Evolutionary conservation across 2,888 invertebrate genomes (phyloP).

Genomic region (Latheticus oryzae): DNA sequence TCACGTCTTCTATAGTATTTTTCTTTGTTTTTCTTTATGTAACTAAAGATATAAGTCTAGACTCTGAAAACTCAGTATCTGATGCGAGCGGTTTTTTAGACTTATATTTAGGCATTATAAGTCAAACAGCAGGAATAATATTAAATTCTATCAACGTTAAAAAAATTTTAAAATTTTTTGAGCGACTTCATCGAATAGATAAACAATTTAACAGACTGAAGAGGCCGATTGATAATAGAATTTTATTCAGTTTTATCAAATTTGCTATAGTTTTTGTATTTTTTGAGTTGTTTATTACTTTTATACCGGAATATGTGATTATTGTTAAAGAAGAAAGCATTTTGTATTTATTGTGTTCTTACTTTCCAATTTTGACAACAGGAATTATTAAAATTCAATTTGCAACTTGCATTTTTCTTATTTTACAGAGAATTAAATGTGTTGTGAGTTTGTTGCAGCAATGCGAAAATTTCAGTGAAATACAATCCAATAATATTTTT

Average conservation of each 20-base stretch:
- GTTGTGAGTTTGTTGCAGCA: background rate
- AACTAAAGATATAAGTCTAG: background rate
- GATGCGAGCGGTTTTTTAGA: constrained; percentile 27
- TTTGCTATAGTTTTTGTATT: background rate
- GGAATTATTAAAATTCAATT: constrained; percentile 26
- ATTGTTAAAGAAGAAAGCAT: constrained; percentile 15
- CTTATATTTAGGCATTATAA: constrained; percentile 19
- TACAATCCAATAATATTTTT: background rate
- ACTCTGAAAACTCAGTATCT: constrained; percentile 13
- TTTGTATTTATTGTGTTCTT: constrained; percentile 23
- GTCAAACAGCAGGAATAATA: constrained; percentile 11
- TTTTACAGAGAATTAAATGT: constrained; percentile 12
- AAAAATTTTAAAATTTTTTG: constrained; percentile 11
- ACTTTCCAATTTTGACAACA: constrained; percentile 18
- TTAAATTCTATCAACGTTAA: constrained; percentile 19
- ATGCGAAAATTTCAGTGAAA: constrained; percentile 2
- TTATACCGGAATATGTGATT: constrained; percentile 16
- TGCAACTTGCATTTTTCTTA: constrained; percentile 15
- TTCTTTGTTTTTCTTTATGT: constrained; percentile 3
- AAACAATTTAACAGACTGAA: constrained; percentile 1
- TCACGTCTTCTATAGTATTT: background rate
- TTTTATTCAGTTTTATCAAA: background rate
- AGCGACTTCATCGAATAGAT: constrained; percentile 6
- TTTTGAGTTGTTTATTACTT: constrained; percentile 13
- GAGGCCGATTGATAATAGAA: constrained; percentile 1